Evolutionary conservation across 2,888 invertebrate species (phyloP).

Genomic region (Sthenelais limicola): DNA sequence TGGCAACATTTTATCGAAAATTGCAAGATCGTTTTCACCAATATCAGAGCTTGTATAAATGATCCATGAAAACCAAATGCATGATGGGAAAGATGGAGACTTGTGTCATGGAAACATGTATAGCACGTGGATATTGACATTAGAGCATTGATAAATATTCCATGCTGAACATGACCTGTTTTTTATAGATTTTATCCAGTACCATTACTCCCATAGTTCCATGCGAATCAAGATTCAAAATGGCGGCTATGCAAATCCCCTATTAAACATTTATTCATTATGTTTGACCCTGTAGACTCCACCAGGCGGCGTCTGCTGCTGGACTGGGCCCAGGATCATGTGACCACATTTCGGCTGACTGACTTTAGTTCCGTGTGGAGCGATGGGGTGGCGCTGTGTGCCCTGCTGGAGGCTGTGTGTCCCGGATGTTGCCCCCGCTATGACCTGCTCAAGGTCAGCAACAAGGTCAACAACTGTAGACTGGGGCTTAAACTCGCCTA

Average conservation of each 20-base stretch:
- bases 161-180: too few species aligned
- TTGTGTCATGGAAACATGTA: too few species aligned
- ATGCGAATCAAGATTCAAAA: too few species aligned
- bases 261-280: not conserved
- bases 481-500: slow-evolving; percentile 67
- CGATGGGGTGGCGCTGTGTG: slow-evolving; percentile 69
- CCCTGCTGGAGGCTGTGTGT: slow-evolving; percentile 66
- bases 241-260: not conserved
- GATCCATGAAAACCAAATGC: too few species aligned
- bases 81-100: too few species aligned
- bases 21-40: too few species aligned
- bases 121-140: too few species aligned
- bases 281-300: not conserved
- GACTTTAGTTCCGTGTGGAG: slow-evolving; percentile 68
- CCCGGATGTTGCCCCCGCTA: slow-evolving; percentile 70
- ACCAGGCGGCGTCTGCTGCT: slow-evolving; percentile 58
- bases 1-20: too few species aligned
- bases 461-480: slow-evolving; percentile 67
- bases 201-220: too few species aligned
- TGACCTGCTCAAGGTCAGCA: slow-evolving; percentile 63
- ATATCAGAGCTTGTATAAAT: too few species aligned
- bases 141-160: too few species aligned
- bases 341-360: slow-evolving; percentile 53
- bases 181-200: too few species aligned
- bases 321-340: slow-evolving; percentile 58